Base-by-base conservation (phyloP, 2,888 invertebrate species). In the Lasioglossum calceatum region DNA sequence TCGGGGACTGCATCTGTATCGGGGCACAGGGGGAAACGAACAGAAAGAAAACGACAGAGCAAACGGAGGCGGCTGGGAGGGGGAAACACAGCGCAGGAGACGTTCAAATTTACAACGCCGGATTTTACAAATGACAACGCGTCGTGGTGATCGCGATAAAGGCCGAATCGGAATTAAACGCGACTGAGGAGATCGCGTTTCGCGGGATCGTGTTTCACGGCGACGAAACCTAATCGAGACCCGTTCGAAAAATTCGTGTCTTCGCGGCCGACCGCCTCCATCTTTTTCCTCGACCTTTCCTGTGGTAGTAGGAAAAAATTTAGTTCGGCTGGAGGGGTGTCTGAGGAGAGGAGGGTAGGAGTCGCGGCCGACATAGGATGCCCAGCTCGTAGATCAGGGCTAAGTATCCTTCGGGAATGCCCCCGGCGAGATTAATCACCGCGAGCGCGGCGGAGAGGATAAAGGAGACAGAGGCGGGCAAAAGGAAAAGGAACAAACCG, bases 401-500 rank as follows among this genome's bases (percentile, higher is more conserved):
- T 92, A 93, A 93, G 93, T 93, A 93, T 92, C 93, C 92, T 91
- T 92, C 90, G 92, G 92, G 92, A 93, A 92, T 92, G 90, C 92
- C 90, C 85, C 89, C 82, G 88, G 92, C 88, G 90, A 93, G 93
- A 93, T 93, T 93, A 93, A 93, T 93, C 93, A 91, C 93, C 89
- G 87, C 87, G 89, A 90, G 85, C 82, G 23, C 39, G 70, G 39
- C 44, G 47, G 39, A 27, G 77, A 70, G 87, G 80, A 79, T 71
- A 78, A 75, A 54, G 73, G 82, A 72, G 77, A 72, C 42, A 73
- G 77, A 67, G 67, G 19, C 78, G 19, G 36, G 58, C 58, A 72
- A 77, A 64, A 61, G 79, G 74, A 75, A n/a, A 5, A 44, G 10
- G 32, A 42, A 54, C 7, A 14, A 71, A 50, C 50, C 32, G 75